Base-by-base conservation (phyloP, 2,113 vertebrate species). In the Macrotis lagotis region DNA sequence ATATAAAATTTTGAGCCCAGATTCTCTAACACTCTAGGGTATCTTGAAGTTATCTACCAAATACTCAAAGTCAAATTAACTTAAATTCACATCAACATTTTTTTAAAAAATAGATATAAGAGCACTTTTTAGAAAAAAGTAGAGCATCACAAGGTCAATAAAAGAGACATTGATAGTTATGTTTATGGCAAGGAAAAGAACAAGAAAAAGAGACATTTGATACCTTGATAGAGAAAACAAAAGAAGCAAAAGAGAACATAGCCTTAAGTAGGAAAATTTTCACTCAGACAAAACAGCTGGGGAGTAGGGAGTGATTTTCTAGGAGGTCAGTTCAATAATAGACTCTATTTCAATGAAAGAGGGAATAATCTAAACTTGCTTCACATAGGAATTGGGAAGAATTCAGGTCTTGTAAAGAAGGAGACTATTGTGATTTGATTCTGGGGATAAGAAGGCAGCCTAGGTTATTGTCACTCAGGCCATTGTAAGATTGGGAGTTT, bases 51-150 rank as follows among this genome's bases (percentile, higher is more conserved):
- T 47, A 24, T 50, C 93, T 26, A 10, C 0, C 37, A 47, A 44
- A 22, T 48, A 37, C 50, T 51, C 37, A n/a, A 31, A 59, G 8
- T 26, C 53, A 55, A 55, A 50, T 47, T 2, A 25, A 12, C 28
- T 49, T 28, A 0, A 25, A 3, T 0, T 8, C 8, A 51, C 19
- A 11, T n/a, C 74, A 0, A 19, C 4, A 25, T 83, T 44, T n/a
- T 53, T 51, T 0, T 25, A 48, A 24, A 53, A 88, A 48, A 14
- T 0, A 25, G n/a, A 28, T 0, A 25, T 11, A 19, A 74, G 66
- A 83, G 16, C 0, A 28, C 49, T 91, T 88, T 48, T 28, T 91
- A 3, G 2, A 51, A 37, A 51, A 28, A 1, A 2, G 0, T 25
- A 48, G 44, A 6, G 44, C 0, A 10, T 11, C 0, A 19, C 47